Conservation (phyloP, 2,888 invertebrate genomes). For the Noctua comes region DNA sequence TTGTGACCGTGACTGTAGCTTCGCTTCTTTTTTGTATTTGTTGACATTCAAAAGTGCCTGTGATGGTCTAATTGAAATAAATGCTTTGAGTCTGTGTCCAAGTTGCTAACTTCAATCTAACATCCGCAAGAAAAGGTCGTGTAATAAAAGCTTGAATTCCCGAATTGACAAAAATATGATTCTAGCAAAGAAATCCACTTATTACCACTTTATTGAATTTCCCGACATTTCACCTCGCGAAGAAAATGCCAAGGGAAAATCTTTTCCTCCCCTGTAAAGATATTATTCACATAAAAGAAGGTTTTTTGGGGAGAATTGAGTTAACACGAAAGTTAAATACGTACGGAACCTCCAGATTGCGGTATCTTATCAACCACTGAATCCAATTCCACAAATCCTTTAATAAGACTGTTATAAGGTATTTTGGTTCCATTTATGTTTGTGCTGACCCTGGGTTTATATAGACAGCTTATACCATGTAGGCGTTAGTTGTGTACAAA, state of each 20-base stretch:
- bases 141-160: slow-evolving; percentile 76
- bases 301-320: slow-evolving; percentile 67
- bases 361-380: slow-evolving; percentile 27
- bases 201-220: slow-evolving; percentile 86
- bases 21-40: too few relatives aligned
- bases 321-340: slow-evolving; percentile 63
- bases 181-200: slow-evolving; percentile 80
- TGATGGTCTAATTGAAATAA: too few relatives aligned
- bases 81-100: too few relatives aligned
- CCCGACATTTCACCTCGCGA: slow-evolving; percentile 78
- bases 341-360: slow-evolving; percentile 15
- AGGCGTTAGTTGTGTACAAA: background rate
- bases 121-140: slow-evolving; percentile 58
- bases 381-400: slow-evolving; percentile 38
- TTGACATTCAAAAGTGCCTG: too few relatives aligned
- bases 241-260: slow-evolving; percentile 74
- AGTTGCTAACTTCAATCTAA: slow-evolving; percentile 37
- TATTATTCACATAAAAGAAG: slow-evolving; percentile 74
- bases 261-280: slow-evolving; percentile 74
- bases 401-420: slow-evolving; percentile 11
- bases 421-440: slow-evolving; percentile 11
- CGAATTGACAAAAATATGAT: slow-evolving; percentile 80
- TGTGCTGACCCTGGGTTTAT: background rate
- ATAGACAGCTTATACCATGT: background rate
- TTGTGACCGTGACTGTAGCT: too few relatives aligned